Evolutionary conservation across 1,140 invertebrate genomes (phyloP), one percentile per base, ranked within the genome.

Genomic region (Philopotamus ludificatus): DNA sequence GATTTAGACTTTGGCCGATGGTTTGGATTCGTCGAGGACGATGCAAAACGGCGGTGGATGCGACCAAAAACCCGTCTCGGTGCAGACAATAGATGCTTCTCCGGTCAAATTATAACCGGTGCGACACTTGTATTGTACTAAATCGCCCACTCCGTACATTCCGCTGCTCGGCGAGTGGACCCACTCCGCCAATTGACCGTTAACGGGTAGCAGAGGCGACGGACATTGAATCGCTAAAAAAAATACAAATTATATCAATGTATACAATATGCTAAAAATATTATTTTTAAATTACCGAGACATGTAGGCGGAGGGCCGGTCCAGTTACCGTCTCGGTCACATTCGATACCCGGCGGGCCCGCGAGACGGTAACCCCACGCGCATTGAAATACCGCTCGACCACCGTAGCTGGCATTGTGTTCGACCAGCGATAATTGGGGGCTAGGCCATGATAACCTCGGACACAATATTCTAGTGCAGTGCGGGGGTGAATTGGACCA

Each of bases 61-160:
- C 7, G 90, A 92, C 92, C 92, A 94, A 67, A 87, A 88, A 34
- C 92, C 92, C 68, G 87, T 90, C 76, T 93, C 91, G 15, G 87
- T 91, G 76, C 92, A 94, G 16, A 93, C 89, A 64, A 91, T 88
- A 22, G 88, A 89, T 0, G 85, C 83, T 75, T 93, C 89, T 1
- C 92, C 92, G 39, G 90, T 81, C 1, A 94, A 77, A 63, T 87
- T 82, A 74, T 89, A 88, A 0, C 86, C 82, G 68, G 80, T 85
- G 72, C 79, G 83, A 72, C 92, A 94, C 25, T 87, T 82, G 73
- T 91, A 93, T 72, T 89, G 88, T 47, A 94, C 85, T 18, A 92
- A 77, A 55, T 90, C 86, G 1, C 92, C 91, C 0, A 90, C 90
- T 57, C 85, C 85, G 71, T 89, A 85, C 69, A 83, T 82, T 20